Evolutionary conservation across 2,888 invertebrate species (phyloP).

Genomic region (Drosophila leonis): DNA sequence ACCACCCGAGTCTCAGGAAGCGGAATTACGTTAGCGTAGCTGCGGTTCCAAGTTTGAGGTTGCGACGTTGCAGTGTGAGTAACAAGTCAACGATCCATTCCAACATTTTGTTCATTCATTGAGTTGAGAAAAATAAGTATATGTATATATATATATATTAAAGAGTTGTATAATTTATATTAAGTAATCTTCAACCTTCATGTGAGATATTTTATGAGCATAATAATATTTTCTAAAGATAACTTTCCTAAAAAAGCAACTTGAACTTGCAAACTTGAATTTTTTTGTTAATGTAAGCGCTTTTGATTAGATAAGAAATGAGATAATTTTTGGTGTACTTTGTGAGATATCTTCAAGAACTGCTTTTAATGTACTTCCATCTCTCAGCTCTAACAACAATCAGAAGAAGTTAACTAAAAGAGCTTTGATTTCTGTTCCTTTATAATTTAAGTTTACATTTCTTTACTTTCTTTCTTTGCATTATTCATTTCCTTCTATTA

Average conservation of each 20-base stretch:
- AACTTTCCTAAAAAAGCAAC: constrained; percentile 12
- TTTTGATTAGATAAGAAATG: constrained; percentile 39
- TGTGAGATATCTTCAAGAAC: background rate
- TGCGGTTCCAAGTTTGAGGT: constrained; percentile 63
- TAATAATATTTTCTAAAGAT: constrained; percentile 4
- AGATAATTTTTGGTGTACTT: constrained; percentile 11
- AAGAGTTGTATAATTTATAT: constrained; percentile 26
- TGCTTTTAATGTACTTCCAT: background rate
- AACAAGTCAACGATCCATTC: constrained; percentile 22
- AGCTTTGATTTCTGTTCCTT: background rate
- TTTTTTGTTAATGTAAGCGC: background rate
- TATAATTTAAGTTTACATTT: background rate
- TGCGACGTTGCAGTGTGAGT: constrained; percentile 24
- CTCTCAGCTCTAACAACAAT: background rate
- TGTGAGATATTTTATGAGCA: background rate
- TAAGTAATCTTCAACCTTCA: constrained; percentile 17
- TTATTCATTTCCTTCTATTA: background rate
- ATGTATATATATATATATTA: constrained; percentile 14
- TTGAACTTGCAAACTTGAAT: constrained; percentile 21
- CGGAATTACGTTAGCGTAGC: constrained; percentile 97
- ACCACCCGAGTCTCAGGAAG: constrained; percentile 95
- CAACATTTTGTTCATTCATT: constrained; percentile 20
- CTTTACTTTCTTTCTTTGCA: background rate
- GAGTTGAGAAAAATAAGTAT: background rate
- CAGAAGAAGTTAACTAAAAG: background rate